Evolutionary conservation across 2,888 invertebrate species (phyloP), one percentile per base, ranked within the genome.

Genomic region (Agonopterix alstromeriana): DNA sequence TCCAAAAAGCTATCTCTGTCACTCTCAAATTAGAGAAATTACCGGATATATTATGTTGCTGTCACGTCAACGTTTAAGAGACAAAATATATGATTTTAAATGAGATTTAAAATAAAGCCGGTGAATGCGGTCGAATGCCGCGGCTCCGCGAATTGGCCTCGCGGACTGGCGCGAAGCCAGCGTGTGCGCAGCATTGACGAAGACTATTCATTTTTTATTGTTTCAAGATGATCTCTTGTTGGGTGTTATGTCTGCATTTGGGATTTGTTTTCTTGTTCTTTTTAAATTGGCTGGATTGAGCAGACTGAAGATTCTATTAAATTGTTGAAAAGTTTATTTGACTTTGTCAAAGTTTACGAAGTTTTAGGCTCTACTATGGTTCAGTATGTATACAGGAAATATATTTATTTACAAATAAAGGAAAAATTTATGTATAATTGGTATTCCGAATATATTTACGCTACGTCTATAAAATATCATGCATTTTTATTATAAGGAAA

Each of bases 91-190:
- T 49, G 55, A 58, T 65, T 67, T 63, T 62, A 65, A 64, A 58
- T 48, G 57, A 49, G 56, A 63, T 66, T 55, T 56, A 53, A 70
- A 73, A 77, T 78, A 77, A 74, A 73, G 70, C 58, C 8, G 67
- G 69, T 69, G 60, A 73, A 70, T 84, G 85, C 69, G 86, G 86
- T 86, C 63, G 65, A 67, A 77, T 69, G 58, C 69, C 70, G 81
- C 65, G 80, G 76, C 69, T 74, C 82, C 86, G 73, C 85, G 79
- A 61, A 76, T 77, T 74, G 73, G 69, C 75, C 67, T 73, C 74
- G 53, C 35, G 48, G 54, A 64, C 77, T 85, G 83, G 84, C 82
- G 59, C 8, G 10, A 52, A 50, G 83, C 83, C 85, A 85, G 72
- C 78, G 77, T 73, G 63, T 70, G 83, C 83, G 77, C 74, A 77